Percentiles rank a stretch among this genome's conserved stretches.
Conservation (phyloP, 92 coral and sea anemone species). For the Montipora capitata region DNA sequence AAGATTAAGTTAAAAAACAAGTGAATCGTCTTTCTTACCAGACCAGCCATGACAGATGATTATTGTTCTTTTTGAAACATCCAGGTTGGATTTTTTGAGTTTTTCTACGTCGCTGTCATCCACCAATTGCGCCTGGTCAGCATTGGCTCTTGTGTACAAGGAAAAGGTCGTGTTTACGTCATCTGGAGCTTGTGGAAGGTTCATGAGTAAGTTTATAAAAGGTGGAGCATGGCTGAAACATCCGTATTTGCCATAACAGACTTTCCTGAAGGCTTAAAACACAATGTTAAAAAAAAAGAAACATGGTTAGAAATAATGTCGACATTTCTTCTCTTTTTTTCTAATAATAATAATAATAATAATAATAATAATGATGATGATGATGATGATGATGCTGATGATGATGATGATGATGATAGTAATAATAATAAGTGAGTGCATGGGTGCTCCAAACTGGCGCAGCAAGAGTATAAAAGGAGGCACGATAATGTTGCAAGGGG, state of each 20-base stretch:
- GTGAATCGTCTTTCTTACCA: constrained; percentile 8
- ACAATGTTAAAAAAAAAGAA: too few relatives aligned
- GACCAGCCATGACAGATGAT: constrained; percentile 48
- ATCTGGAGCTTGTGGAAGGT: constrained; percentile 71
- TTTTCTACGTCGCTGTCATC: constrained; percentile 69
- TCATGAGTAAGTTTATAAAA: constrained; percentile 67
- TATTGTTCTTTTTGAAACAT: constrained; percentile 60
- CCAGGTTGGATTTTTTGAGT: constrained; percentile 67
- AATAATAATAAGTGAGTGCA: too few relatives aligned
- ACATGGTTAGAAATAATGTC: too few relatives aligned
- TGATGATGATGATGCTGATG: too few relatives aligned
- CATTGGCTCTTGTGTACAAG: constrained; percentile 73
- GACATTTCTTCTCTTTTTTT: too few relatives aligned
- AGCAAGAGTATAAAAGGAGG: too few relatives aligned
- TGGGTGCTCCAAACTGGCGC: too few relatives aligned
- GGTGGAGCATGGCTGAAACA: constrained; percentile 79
- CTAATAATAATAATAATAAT: too few relatives aligned
- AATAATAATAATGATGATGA: too few relatives aligned
- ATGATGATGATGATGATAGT: too few relatives aligned
- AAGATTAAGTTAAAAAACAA: background rate
- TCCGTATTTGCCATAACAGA: constrained; percentile 81
- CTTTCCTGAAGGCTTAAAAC: background rate
- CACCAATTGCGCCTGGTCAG: constrained; percentile 47
- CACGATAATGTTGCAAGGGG: too few relatives aligned
- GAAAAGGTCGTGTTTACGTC: constrained; percentile 58